Evolutionary conservation across 1,140 invertebrate genomes (phyloP).

Genomic region (Papilio helenus): DNA sequence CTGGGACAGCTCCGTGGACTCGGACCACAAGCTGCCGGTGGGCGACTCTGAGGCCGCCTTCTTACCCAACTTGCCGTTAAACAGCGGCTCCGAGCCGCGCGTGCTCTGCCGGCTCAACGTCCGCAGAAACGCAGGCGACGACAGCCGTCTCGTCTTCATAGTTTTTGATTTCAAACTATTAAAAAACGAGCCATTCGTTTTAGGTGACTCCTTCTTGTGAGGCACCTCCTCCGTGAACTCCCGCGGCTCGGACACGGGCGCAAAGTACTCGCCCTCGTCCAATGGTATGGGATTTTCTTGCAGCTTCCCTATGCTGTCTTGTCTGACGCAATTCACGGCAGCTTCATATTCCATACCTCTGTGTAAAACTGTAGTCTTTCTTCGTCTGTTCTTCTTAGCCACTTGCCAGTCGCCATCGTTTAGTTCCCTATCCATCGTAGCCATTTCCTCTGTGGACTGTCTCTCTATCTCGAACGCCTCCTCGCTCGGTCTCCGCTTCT

Average conservation of each 20-base stretch:
- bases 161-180: slow-evolving; percentile 76
- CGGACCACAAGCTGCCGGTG: slow-evolving; percentile 80
- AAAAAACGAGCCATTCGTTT: slow-evolving; percentile 80
- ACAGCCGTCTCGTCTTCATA: slow-evolving; percentile 81
- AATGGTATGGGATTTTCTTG: slow-evolving; percentile 75
- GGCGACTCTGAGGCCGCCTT: slow-evolving; percentile 77
- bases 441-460: slow-evolving; percentile 79
- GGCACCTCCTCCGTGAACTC: slow-evolving; percentile 64
- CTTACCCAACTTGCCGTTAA: slow-evolving; percentile 70
- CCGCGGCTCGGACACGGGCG: slow-evolving; percentile 74
- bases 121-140: slow-evolving; percentile 86
- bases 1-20: slow-evolving; percentile 78
- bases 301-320: slow-evolving; percentile 67
- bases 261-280: slow-evolving; percentile 77
- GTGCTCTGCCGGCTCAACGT: slow-evolving; percentile 83
- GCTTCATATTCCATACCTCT: slow-evolving; percentile 57
- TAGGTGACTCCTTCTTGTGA: slow-evolving; percentile 70
- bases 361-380: slow-evolving; percentile 72
- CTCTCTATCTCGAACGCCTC: slow-evolving; percentile 88
- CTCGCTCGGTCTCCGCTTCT: slow-evolving; percentile 89
- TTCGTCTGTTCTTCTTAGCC: slow-evolving; percentile 69
- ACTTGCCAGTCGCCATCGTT: slow-evolving; percentile 80
- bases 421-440: slow-evolving; percentile 80
- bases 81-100: slow-evolving; percentile 71
- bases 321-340: slow-evolving; percentile 49